phyloP scores from a whole-genome alignment of 2,888 invertebrate species.

The Dicyrtoma fusca region DNA sequence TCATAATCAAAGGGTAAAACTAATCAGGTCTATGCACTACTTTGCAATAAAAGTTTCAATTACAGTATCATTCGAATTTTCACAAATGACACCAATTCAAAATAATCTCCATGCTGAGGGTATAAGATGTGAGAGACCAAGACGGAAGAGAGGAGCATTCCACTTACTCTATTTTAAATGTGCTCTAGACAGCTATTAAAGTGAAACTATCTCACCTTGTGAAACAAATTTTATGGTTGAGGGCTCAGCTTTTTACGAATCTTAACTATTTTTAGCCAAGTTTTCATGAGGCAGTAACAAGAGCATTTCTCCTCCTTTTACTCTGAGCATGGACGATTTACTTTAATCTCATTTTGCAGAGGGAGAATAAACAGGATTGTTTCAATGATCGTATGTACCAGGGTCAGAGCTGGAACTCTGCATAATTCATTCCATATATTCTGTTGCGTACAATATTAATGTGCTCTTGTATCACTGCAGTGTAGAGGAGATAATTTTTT shows the following conservation, averaged over 20 bases:
- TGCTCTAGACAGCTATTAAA: constrained; percentile 16
- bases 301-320: background rate
- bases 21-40: background rate
- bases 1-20: constrained; percentile 1
- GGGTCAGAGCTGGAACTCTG: too few relatives aligned
- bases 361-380: too few relatives aligned
- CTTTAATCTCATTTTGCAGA: too few relatives aligned
- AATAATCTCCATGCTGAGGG: constrained; percentile 3
- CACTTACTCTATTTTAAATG: background rate
- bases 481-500: too few relatives aligned
- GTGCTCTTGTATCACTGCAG: too few relatives aligned
- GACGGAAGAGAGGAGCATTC: background rate
- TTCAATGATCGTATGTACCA: too few relatives aligned
- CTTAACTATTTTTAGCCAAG: background rate
- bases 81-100: constrained; percentile 4
- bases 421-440: too few relatives aligned
- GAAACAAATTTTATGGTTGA: constrained; percentile 1
- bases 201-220: constrained; percentile 3
- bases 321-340: too few relatives aligned
- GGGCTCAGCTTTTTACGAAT: background rate
- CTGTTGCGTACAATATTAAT: too few relatives aligned
- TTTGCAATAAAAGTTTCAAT: constrained; percentile 14
- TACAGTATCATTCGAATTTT: constrained; percentile 11
- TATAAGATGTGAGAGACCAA: background rate
- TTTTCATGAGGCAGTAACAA: background rate